Evolutionary conservation across 2,888 invertebrate genomes (phyloP).

Genomic region (Oscheius sp.): DNA sequence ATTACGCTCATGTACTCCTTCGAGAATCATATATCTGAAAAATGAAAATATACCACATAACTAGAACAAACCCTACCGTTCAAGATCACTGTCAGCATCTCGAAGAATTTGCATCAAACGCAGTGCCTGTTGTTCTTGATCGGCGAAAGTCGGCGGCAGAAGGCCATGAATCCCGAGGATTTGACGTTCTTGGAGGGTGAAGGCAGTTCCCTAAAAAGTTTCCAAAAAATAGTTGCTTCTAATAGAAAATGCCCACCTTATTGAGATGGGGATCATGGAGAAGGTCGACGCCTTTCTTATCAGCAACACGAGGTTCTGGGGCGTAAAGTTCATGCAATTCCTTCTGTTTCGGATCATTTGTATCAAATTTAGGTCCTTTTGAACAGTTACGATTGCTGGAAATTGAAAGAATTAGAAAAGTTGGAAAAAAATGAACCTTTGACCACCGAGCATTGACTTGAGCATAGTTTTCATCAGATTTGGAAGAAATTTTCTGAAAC

Average conservation of each 20-base stretch:
- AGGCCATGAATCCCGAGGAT: conserved; percentile 93
- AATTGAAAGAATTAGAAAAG: too few species aligned
- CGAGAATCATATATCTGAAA: conserved; percentile 91
- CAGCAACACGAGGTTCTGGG: conserved; percentile 68
- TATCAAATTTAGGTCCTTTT: conserved; percentile 36
- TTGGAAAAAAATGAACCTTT: too few species aligned
- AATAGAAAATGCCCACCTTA: conserved; percentile 69
- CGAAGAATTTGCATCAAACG: conserved; percentile 86
- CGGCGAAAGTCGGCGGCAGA: conserved; percentile 89
- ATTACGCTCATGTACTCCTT: conserved; percentile 90
- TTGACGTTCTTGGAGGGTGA: conserved; percentile 92
- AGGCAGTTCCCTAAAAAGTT: conserved; percentile 88
- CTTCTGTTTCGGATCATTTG: conserved; percentile 48
- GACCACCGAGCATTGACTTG: too few species aligned
- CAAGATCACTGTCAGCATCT: conserved; percentile 85
- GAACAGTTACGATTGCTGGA: neutral
- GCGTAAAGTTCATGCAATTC: conserved; percentile 70
- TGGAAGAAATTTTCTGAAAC: too few species aligned
- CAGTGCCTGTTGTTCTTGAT: conserved; percentile 86
- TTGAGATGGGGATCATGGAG: conserved; percentile 76
- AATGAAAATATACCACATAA: neutral
- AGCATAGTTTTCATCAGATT: too few species aligned
- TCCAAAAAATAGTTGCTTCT: neutral
- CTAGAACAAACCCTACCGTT: conserved; percentile 74
- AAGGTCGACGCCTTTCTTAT: conserved; percentile 75